phyloP scores from a whole-genome alignment of 2,888 invertebrate genomes.

The Synergus japonicus region DNA sequence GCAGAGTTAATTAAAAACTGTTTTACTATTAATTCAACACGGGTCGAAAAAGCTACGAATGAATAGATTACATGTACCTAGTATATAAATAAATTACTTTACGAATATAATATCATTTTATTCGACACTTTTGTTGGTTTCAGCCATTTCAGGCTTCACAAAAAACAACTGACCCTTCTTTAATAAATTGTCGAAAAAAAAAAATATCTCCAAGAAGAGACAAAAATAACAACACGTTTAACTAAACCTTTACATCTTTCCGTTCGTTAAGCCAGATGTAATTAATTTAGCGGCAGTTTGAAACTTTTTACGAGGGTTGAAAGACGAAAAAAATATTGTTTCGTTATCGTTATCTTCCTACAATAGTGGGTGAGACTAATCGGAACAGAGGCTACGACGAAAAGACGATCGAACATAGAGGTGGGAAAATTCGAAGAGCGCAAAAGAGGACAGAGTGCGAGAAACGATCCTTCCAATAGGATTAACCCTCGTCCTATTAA shows the following conservation, averaged over 20 bases:
- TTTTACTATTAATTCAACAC: too few relatives aligned
- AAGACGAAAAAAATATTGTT: conserved; percentile 60
- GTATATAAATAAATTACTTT: neutral
- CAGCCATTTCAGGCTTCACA: neutral
- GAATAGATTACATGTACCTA: too few relatives aligned
- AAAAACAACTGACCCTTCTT: neutral
- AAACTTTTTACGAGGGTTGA: neutral
- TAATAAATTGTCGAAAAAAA: neutral
- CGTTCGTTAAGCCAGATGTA: neutral
- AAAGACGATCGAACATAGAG: conserved; percentile 44
- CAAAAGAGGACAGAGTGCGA: conserved; percentile 60
- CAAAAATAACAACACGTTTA: neutral
- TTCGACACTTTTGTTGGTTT: neutral
- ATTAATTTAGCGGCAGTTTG: conserved; percentile 19
- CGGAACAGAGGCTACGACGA: conserved; percentile 44
- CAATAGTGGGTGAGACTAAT: conserved; percentile 53
- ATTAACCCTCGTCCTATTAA: conserved; percentile 76
- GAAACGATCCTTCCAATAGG: conserved; percentile 73
- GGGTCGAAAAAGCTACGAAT: too few relatives aligned
- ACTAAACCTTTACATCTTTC: neutral
- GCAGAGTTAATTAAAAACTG: too few relatives aligned
- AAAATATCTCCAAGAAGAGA: neutral
- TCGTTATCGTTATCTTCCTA: conserved; percentile 57
- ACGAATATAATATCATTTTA: neutral
- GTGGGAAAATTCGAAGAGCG: conserved; percentile 46